Percentiles rank a stretch among this genome's conserved stretches.
Conservation (phyloP, 2,797 vertebrate genomes). For the Microhierax caerulescens region DNA sequence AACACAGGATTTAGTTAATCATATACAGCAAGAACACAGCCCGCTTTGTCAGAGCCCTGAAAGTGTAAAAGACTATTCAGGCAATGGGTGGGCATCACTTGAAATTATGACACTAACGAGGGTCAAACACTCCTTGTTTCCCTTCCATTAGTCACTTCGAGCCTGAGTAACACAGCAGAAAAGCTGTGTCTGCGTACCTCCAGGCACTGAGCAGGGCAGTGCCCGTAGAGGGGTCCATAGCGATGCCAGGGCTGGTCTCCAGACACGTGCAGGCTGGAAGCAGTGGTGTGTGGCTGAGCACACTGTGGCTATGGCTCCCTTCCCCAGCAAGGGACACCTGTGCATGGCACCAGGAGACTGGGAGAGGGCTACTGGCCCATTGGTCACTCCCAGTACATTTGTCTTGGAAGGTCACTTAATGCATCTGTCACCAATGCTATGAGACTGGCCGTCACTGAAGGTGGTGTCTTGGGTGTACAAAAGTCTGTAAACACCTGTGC, state of each 20-base stretch:
- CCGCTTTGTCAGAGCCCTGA: slow-evolving; percentile 2
- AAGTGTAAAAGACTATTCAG: neutral
- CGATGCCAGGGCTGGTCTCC: accelerated
- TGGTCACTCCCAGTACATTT: neutral
- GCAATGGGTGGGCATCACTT: neutral
- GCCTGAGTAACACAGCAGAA: neutral
- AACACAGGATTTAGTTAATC: slow-evolving; percentile 21
- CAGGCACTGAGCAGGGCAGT: neutral
- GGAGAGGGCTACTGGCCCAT: neutral
- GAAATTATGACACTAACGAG: neutral
- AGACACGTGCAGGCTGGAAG: neutral
- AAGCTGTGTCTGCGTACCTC: neutral
- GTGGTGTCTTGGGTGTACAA: neutral
- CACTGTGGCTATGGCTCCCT: neutral
- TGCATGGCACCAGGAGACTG: neutral
- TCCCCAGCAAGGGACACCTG: neutral
- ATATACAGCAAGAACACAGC: slow-evolving; percentile 14
- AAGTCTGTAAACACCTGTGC: neutral
- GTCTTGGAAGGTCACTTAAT: neutral
- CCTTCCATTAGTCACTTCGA: neutral
- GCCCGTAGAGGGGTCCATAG: neutral
- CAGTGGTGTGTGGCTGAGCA: neutral
- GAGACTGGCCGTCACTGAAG: neutral
- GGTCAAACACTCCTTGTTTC: neutral
- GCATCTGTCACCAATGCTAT: accelerated